Conservation (phyloP, 2,888 invertebrate genomes). For the Melinopterus prodromus region DNA sequence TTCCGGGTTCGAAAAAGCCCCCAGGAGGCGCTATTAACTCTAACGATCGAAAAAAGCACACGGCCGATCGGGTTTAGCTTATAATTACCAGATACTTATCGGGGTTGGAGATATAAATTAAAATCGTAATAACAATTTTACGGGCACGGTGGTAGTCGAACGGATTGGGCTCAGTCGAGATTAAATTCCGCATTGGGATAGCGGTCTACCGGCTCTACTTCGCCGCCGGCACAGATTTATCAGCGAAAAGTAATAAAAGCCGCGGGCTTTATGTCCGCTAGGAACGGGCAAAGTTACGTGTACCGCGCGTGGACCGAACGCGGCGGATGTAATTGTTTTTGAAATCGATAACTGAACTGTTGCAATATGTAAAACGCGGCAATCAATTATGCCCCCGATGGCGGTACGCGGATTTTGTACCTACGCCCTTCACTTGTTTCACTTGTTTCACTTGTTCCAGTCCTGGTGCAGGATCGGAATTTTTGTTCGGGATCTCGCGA, state of each 20-base stretch:
- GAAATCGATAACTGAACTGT: constrained; percentile 4
- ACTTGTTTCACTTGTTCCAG: neutral
- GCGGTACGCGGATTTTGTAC: neutral
- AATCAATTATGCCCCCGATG: neutral
- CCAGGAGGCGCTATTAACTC: neutral
- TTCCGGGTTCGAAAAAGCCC: neutral
- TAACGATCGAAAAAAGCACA: neutral
- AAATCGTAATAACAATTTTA: constrained; percentile 4
- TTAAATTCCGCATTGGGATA: neutral
- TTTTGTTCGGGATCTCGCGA: neutral
- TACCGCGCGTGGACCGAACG: neutral
- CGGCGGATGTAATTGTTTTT: neutral
- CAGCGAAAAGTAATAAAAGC: constrained; percentile 4
- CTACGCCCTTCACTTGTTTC: neutral
- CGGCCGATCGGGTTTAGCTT: neutral
- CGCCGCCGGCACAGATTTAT: neutral
- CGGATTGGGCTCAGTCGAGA: neutral
- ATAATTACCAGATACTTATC: neutral
- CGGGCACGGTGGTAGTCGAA: neutral
- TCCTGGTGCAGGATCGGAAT: neutral
- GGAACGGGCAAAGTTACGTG: neutral
- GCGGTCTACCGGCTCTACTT: neutral
- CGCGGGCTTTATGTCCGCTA: neutral
- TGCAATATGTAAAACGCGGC: neutral
- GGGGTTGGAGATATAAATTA: neutral